Evolutionary conservation across 2,113 vertebrate genomes (phyloP).

Genomic region (Pagrus major): DNA sequence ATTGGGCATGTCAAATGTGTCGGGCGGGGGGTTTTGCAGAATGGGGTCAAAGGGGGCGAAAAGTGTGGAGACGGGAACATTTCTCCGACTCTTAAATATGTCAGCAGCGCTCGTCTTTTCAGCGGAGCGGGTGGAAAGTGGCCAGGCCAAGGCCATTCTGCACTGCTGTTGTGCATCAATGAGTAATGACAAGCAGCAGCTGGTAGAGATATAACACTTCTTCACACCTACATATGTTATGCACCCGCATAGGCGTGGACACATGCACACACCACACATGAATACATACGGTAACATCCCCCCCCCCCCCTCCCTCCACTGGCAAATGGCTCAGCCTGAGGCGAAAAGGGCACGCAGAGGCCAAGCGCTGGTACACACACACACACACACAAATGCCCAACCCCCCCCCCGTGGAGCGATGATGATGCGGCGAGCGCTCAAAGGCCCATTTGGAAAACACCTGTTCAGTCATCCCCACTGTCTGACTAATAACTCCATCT

Average conservation of each 20-base stretch:
- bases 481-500: slow-evolving; percentile 83
- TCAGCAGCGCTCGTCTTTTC: slow-evolving; percentile 52
- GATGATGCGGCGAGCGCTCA: slow-evolving; percentile 69
- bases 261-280: slow-evolving; percentile 47
- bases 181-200: slow-evolving; percentile 78
- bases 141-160: slow-evolving; percentile 40
- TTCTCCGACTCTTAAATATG: slow-evolving; percentile 63
- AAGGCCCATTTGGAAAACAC: slow-evolving; percentile 85
- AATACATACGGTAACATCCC: slow-evolving; percentile 35
- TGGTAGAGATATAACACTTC: slow-evolving; percentile 72
- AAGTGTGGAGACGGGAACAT: slow-evolving; percentile 53
- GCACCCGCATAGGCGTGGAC: slow-evolving; percentile 45
- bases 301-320: slow-evolving; percentile 17
- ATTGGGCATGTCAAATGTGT: slow-evolving; percentile 48
- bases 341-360: slow-evolving; percentile 73
- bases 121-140: slow-evolving; percentile 30
- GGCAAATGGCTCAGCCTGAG: slow-evolving; percentile 79
- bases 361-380: slow-evolving; percentile 53
- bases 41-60: slow-evolving; percentile 46
- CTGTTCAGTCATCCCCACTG: slow-evolving; percentile 81
- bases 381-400: slow-evolving; percentile 9
- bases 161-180: slow-evolving; percentile 63
- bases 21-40: neutral
- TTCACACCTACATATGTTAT: slow-evolving; percentile 79
- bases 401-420: slow-evolving; percentile 40